Evolutionary conservation across 2,888 invertebrate genomes (phyloP), one percentile per base, ranked within the genome.

Genomic region (Loripinus fragilis): DNA sequence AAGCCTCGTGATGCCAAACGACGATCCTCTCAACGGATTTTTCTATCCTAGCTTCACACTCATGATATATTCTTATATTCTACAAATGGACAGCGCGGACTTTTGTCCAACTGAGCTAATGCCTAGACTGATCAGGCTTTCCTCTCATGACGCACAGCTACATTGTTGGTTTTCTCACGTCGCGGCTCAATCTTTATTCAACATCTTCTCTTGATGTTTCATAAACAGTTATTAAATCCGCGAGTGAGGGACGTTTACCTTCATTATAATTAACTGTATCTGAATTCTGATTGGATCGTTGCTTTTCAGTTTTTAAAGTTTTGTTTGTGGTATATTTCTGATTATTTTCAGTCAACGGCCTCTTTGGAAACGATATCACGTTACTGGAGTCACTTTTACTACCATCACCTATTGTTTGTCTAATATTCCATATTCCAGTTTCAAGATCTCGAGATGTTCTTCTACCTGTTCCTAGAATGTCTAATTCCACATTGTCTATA

Each of bases 221-320:
- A 35, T 83, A 80, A n/a, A 83, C 76, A n/a, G 80, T 80, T 5
- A 83, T 74, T 35, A 83, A 71, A 45, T 83, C 83, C 2, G 80
- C 80, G 10, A 83, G 67, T 7, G 83, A 83, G 10, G 83, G 80
- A 52, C 76, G 65, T 65, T 80, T 70, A 8, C 76, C 83, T 42
- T 74, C 81, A 20, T 45, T 20, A n/a, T 52, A 7, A 25, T 2
- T 52, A 7, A 20, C 52, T 25, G 52, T 2, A 23, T 8, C 25
- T 8, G 23, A 25, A 8, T 52, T 15, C 10, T 25, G 52, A 52
- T 25, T 52, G 12, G 23, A 25, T 25, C 5, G 10, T 8, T 23
- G 2, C 15, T 17, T 15, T 52, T 25, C 52, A 23, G 1, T 2
- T 8, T 25, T n/a, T 3, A 25, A 2, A 52, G 25, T 23, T 7